Conservation (phyloP, 92 coral and sea anemone genomes). For the Bergia puertoricense region DNA sequence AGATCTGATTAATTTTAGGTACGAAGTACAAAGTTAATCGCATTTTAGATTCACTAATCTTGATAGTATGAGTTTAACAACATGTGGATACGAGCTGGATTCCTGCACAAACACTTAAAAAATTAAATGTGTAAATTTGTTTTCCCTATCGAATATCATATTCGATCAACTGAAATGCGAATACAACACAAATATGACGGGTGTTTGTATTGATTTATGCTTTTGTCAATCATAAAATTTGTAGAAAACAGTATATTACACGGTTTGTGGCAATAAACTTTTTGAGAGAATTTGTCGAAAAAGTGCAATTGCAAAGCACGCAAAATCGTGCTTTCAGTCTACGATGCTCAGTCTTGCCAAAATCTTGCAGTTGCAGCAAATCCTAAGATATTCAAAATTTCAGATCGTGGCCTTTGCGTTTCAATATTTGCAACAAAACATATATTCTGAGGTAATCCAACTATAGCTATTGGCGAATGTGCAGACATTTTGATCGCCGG, state of each 20-base stretch:
- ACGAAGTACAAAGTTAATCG: neutral
- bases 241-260: neutral
- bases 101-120: neutral
- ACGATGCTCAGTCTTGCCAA: too few relatives aligned
- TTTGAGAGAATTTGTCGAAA: neutral
- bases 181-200: neutral
- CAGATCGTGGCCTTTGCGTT: neutral
- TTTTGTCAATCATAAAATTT: neutral
- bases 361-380: neutral
- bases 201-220: neutral
- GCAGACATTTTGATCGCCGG: neutral
- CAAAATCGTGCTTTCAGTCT: too few relatives aligned
- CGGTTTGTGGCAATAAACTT: neutral
- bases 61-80: neutral
- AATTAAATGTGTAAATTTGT: slow-evolving; percentile 11
- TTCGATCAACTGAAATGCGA: neutral
- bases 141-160: neutral
- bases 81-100: neutral
- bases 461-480: neutral
- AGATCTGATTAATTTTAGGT: neutral
- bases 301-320: neutral
- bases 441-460: neutral
- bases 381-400: neutral
- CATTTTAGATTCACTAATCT: neutral
- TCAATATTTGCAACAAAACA: neutral